phyloP scores from a whole-genome alignment of 2,113 vertebrate genomes.

The Scophthalmus maximus region DNA sequence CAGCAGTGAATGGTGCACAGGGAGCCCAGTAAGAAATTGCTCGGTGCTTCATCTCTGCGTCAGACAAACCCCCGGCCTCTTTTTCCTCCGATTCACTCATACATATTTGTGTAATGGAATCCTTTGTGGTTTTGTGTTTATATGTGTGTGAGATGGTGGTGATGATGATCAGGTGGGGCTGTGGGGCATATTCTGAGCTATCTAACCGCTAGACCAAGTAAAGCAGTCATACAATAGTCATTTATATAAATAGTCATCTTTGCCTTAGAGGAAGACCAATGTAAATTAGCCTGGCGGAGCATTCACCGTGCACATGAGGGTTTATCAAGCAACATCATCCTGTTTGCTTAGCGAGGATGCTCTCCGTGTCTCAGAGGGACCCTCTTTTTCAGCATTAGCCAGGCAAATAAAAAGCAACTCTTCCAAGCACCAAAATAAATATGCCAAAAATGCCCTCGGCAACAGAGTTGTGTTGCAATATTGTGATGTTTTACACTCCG shows the following conservation, averaged over 20 bases:
- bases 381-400: constrained; percentile 48
- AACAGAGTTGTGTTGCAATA: constrained; percentile 13
- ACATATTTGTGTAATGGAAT: constrained; percentile 52
- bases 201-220: constrained; percentile 42
- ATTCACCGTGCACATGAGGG: constrained; percentile 62
- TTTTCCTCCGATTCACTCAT: constrained; percentile 43
- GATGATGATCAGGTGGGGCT: constrained; percentile 19
- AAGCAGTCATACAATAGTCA: constrained; percentile 44
- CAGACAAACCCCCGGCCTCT: constrained; percentile 42
- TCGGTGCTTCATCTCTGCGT: constrained; percentile 44
- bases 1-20: constrained; percentile 31
- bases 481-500: constrained; percentile 31
- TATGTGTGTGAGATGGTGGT: constrained; percentile 1
- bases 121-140: constrained; percentile 34
- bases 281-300: constrained; percentile 66
- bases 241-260: constrained; percentile 65
- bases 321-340: constrained; percentile 69
- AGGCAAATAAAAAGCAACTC: constrained; percentile 46
- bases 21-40: constrained; percentile 47
- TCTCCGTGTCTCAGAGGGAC: constrained; percentile 47
- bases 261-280: constrained; percentile 65
- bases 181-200: constrained; percentile 27
- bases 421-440: constrained; percentile 40
- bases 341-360: constrained; percentile 58
- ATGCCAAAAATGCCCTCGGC: constrained; percentile 21